A percentile compares a stretch with the other conserved stretches of the same genome.
Conservation (phyloP, 2,797 vertebrate genomes). For the Melanotaenia maccullochi region DNA sequence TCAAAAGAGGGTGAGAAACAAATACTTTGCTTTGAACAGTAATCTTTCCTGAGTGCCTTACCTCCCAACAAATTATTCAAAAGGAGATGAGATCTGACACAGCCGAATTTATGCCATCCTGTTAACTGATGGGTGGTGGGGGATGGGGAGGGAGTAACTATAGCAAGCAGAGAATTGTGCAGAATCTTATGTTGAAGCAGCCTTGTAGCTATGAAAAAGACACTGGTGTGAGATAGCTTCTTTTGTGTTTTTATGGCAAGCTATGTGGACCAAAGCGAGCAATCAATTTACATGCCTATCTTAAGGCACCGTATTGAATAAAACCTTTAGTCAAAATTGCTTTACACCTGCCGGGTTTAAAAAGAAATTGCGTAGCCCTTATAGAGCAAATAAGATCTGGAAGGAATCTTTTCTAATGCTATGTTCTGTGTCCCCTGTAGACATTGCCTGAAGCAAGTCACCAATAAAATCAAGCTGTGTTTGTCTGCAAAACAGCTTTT, state of each 20-base stretch:
- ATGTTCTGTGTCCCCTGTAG: background rate
- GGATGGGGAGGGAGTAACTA: conserved; percentile 24
- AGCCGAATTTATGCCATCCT: conserved; percentile 53
- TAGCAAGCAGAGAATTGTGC: conserved; percentile 54
- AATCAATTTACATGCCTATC: conserved; percentile 24
- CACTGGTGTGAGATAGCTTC: conserved; percentile 37
- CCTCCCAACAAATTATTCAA: conserved; percentile 44
- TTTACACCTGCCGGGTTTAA: conserved; percentile 30
- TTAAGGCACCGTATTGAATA: conserved; percentile 31
- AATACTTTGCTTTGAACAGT: conserved; percentile 20
- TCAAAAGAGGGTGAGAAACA: conserved; percentile 14
- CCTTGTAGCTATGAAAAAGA: conserved; percentile 42
- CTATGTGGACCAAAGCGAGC: background rate
- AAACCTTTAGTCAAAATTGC: conserved; percentile 33
- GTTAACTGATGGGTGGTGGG: conserved; percentile 29
- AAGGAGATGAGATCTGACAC: conserved; percentile 53
- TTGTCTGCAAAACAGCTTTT: conserved; percentile 30
- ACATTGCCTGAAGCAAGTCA: conserved; percentile 1
- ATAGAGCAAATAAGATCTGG: conserved; percentile 24
- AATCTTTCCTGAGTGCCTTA: conserved; percentile 28
- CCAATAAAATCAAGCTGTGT: conserved; percentile 25
- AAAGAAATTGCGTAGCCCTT: conserved; percentile 11
- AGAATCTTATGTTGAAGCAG: conserved; percentile 40
- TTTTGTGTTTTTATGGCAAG: conserved; percentile 33
- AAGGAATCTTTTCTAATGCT: conserved; percentile 23